Conservation (phyloP, 1,140 invertebrate genomes). For the Euura saliciscinereae region DNA sequence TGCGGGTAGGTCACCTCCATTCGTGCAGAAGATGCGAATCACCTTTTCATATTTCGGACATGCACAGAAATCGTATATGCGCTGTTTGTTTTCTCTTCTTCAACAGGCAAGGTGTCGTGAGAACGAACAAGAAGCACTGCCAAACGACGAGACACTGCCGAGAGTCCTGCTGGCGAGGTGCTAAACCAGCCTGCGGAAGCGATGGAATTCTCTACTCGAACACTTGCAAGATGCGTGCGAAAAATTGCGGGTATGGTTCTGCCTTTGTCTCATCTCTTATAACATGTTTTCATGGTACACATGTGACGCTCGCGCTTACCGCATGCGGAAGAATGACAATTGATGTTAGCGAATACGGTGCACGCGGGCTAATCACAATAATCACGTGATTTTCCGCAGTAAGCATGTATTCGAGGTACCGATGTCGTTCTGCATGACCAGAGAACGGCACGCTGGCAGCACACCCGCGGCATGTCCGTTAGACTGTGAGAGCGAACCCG, state of each 20-base stretch:
- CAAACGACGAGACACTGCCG: constrained; percentile 90
- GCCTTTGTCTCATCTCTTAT: background rate
- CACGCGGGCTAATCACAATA: too few relatives aligned
- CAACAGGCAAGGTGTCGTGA: constrained; percentile 78
- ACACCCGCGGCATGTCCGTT: constrained; percentile 70
- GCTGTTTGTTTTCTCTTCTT: constrained; percentile 15
- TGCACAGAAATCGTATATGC: background rate
- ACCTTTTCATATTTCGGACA: background rate
- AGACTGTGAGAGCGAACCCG: constrained; percentile 67
- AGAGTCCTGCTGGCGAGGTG: constrained; percentile 87
- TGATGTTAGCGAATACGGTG: too few relatives aligned
- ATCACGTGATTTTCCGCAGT: constrained; percentile 54
- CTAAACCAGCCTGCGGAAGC: constrained; percentile 89
- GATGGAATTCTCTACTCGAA: constrained; percentile 91
- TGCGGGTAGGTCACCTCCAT: constrained; percentile 72
- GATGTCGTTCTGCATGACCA: constrained; percentile 84
- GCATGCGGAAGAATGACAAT: too few relatives aligned
- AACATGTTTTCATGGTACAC: too few relatives aligned
- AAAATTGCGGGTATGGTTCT: constrained; percentile 82
- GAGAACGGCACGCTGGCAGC: constrained; percentile 70
- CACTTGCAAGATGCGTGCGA: constrained; percentile 90
- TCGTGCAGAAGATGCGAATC: background rate
- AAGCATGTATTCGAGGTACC: constrained; percentile 92
- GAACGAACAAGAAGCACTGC: constrained; percentile 86
- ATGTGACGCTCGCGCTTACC: too few relatives aligned